phyloP scores from a whole-genome alignment of 2,113 vertebrate genomes.

The Hippoglossus stenolepis region DNA sequence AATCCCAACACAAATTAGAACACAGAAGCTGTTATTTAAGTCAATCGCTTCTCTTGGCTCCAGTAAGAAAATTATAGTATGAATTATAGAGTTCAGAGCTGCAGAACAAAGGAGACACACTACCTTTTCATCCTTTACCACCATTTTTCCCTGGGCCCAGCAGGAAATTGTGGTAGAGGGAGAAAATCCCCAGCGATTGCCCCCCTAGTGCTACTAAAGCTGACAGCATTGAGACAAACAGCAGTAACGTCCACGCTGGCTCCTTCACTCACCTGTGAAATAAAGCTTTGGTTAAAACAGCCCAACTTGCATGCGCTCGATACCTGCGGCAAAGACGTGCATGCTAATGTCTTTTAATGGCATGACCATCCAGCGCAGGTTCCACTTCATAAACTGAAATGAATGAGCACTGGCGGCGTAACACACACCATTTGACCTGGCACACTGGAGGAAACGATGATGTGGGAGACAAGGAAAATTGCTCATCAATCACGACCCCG shows the following conservation, averaged over 20 bases:
- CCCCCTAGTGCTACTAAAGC: too few relatives aligned
- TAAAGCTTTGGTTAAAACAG: conserved; percentile 45
- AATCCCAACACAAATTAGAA: conserved; percentile 73
- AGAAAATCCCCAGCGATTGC: conserved; percentile 21
- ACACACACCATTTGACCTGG: conserved; percentile 67
- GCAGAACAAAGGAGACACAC: conserved; percentile 64
- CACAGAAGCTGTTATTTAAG: conserved; percentile 70
- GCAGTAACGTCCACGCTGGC: conserved; percentile 19
- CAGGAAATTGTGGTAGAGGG: too few relatives aligned
- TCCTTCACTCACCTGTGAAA: conserved; percentile 61
- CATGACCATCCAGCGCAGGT: conserved; percentile 48
- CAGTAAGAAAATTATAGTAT: conserved; percentile 48
- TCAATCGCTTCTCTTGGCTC: conserved; percentile 56
- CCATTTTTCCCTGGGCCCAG: conserved; percentile 23
- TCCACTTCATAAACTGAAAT: conserved; percentile 71
- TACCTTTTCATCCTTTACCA: conserved; percentile 32
- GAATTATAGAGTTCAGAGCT: conserved; percentile 33
- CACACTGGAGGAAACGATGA: conserved; percentile 51
- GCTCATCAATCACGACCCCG: conserved; percentile 64
- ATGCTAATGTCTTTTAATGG: conserved; percentile 61
- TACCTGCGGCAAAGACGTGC: conserved; percentile 31
- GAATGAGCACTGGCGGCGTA: conserved; percentile 60
- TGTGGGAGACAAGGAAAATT: conserved; percentile 60
- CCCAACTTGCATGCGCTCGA: conserved; percentile 21
- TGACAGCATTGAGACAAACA: conserved; percentile 22